Conservation (phyloP, 2,888 invertebrate species). For the Mactromeris polynyma region DNA sequence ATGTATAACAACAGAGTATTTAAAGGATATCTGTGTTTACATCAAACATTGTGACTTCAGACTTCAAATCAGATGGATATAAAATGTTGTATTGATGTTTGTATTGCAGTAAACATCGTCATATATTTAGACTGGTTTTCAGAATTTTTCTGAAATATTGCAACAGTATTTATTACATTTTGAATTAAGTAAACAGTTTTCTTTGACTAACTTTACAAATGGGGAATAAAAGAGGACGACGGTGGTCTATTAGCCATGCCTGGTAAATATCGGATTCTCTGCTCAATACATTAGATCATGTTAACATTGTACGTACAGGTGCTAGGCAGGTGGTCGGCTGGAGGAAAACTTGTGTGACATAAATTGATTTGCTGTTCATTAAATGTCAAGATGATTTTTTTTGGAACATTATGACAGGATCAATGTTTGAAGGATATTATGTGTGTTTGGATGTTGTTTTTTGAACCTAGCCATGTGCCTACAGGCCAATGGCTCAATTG, state of each 20-base stretch:
- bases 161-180: background rate
- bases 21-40: background rate
- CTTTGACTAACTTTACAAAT: background rate
- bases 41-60: background rate
- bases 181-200: background rate
- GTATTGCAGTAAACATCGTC: background rate
- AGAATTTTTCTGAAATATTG: background rate
- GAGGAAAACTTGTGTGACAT: too few relatives aligned
- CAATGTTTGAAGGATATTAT: too few relatives aligned
- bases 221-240: slow-evolving; percentile 10
- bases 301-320: too few relatives aligned
- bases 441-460: too few relatives aligned
- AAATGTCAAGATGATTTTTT: too few relatives aligned
- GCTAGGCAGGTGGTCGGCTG: too few relatives aligned
- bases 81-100: background rate
- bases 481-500: too few relatives aligned
- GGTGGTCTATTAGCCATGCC: background rate
- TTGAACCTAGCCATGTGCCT: too few relatives aligned
- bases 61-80: background rate
- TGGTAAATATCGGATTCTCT: slow-evolving; percentile 19
- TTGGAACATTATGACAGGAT: too few relatives aligned
- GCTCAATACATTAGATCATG: background rate
- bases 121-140: background rate
- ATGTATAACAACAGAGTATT: background rate
- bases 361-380: too few relatives aligned